Conservation (phyloP, 2,888 invertebrate genomes). For the Entomobrya multifasciata region DNA sequence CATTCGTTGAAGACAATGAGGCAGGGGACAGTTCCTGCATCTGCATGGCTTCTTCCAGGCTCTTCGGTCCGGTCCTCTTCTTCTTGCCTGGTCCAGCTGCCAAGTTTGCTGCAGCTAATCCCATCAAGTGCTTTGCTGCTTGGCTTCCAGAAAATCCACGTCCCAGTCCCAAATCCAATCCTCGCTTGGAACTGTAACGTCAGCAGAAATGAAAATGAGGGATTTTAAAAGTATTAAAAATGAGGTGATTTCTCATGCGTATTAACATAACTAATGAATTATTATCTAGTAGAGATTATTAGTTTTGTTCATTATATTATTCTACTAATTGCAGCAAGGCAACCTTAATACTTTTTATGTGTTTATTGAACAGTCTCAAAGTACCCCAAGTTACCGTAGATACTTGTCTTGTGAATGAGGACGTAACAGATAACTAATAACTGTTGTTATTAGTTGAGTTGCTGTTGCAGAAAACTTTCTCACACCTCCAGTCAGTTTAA, state of each 20-base stretch:
- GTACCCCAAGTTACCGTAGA: neutral
- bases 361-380: neutral
- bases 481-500: too few relatives aligned
- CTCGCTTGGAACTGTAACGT: conserved; percentile 88
- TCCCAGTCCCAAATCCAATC: conserved; percentile 92
- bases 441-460: too few relatives aligned
- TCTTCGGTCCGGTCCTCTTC: conserved; percentile 76
- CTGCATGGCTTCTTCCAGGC: conserved; percentile 50
- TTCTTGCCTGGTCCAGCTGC: conserved; percentile 82
- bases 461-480: too few relatives aligned
- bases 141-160: conserved; percentile 94
- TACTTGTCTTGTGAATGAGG: too few relatives aligned
- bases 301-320: neutral
- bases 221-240: conserved; percentile 10
- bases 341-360: too few relatives aligned
- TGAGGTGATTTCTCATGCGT: neutral
- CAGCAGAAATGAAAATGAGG: conserved; percentile 33
- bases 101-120: conserved; percentile 91
- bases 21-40: conserved; percentile 63
- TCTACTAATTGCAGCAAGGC: neutral
- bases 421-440: too few relatives aligned
- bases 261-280: too few relatives aligned
- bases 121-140: conserved; percentile 95
- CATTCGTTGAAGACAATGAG: conserved; percentile 70
- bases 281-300: too few relatives aligned